Conservation (phyloP, 2,797 vertebrate genomes). For the Spondyliosoma cantharus region DNA sequence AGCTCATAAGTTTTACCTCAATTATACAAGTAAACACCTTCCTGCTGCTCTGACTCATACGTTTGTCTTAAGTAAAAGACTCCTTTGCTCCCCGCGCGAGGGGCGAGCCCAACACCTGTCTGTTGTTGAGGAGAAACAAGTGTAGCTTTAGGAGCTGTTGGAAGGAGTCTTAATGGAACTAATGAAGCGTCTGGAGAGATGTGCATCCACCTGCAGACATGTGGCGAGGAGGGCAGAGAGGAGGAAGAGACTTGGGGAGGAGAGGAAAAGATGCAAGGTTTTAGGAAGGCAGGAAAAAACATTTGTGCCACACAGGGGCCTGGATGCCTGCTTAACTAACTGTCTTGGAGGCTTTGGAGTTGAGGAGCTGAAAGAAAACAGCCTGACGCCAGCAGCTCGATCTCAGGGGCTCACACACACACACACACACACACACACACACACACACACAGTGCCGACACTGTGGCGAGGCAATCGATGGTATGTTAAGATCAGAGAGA, state of each 20-base stretch:
- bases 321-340: constrained; percentile 46
- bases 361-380: constrained; percentile 52
- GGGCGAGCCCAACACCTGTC: constrained; percentile 25
- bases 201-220: constrained; percentile 60
- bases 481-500: constrained; percentile 52
- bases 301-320: constrained; percentile 41
- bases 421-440: too few relatives aligned
- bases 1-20: not conserved
- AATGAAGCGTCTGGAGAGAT: constrained; percentile 76
- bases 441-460: constrained; percentile 3
- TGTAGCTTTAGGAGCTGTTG: constrained; percentile 52
- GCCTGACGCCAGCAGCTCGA: constrained; percentile 23
- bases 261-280: constrained; percentile 53
- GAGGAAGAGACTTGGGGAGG: constrained; percentile 38
- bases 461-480: constrained; percentile 57
- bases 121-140: constrained; percentile 37
- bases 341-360: constrained; percentile 38
- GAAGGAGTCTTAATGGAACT: constrained; percentile 60
- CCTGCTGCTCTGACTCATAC: constrained; percentile 7
- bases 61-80: constrained; percentile 29
- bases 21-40: not conserved
- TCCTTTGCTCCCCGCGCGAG: constrained; percentile 23
- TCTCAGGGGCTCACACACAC: constrained; percentile 38
- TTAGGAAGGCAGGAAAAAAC: constrained; percentile 55
- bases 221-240: constrained; percentile 40